Conservation (phyloP, 2,888 invertebrate genomes). For the Andricus quercusramuli region DNA sequence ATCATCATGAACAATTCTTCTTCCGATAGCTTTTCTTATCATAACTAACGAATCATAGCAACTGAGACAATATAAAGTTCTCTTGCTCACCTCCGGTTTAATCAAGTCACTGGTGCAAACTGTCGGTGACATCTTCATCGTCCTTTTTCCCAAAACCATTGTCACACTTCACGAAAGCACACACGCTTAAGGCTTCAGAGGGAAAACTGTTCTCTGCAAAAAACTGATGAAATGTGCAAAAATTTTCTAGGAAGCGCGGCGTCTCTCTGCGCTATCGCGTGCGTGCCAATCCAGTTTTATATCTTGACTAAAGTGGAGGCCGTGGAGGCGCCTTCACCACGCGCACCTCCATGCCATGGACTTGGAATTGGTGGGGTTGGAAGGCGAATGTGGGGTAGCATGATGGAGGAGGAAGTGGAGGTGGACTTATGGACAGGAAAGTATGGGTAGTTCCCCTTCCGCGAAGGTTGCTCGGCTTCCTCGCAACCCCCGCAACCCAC, state of each 20-base stretch:
- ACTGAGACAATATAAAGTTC: background rate
- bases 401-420: conserved; percentile 51
- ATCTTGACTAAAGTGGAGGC: conserved; percentile 66
- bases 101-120: conserved; percentile 66
- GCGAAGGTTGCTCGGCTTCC: conserved; percentile 32
- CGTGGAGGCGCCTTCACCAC: conserved; percentile 61
- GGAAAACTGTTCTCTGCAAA: background rate
- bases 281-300: conserved; percentile 67
- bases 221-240: background rate
- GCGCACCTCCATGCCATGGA: conserved; percentile 63
- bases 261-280: conserved; percentile 50
- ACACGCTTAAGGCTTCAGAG: background rate
- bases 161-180: conserved; percentile 1
- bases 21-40: background rate
- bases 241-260: conserved; percentile 7
- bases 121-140: conserved; percentile 73
- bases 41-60: background rate
- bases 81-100: conserved; percentile 72
- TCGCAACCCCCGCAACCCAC: conserved; percentile 33
- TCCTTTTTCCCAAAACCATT: conserved; percentile 8
- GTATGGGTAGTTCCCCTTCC: conserved; percentile 38
- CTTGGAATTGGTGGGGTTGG: conserved; percentile 49
- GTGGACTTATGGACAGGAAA: conserved; percentile 32
- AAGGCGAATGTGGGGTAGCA: conserved; percentile 55
- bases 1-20: background rate